Evolutionary conservation across 2,113 vertebrate genomes (phyloP), one percentile per base, ranked within the genome.

Genomic region (Myxocyprinus asiaticus): DNA sequence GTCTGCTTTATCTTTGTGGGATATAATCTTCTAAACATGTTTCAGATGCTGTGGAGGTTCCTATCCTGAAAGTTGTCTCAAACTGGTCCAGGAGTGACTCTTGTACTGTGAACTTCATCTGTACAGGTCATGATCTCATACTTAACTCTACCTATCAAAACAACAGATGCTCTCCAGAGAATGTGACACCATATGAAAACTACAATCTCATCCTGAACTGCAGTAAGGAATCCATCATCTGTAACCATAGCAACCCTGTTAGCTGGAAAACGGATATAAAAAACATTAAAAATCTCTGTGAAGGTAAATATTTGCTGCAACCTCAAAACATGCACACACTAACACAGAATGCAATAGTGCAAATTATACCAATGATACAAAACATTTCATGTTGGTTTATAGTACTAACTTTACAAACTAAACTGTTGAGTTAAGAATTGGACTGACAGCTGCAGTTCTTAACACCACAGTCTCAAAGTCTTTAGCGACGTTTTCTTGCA

Each of bases 241-340:
- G 79, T 78, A 78, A 78, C 67, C 44, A 62, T 17, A 77, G 59
- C 45, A 81, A 81, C 58, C n/a, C 58, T 0, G 58, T 75, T 43
- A 75, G 79, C 64, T 81, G 79, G 71, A 75, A 50, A 12, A 2
- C 12, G 33, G 12, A 42, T 17, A 6, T 3, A 8, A 45, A 44
- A 3, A 9, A 33, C 0, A 3, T 76, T 8, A 10, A 22, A 33
- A n/a, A n/a, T n/a, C n/a, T n/a, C n/a, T n/a, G n/a, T n/a, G n/a
- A n/a, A n/a, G n/a, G n/a, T n/a, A n/a, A n/a, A n/a, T n/a, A n/a
- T n/a, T n/a, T n/a, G n/a, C n/a, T n/a, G n/a, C n/a, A n/a, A n/a
- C n/a, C n/a, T n/a, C n/a, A n/a, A n/a, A n/a, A n/a, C n/a, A n/a
- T n/a, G n/a, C n/a, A n/a, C n/a, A n/a, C n/a, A n/a, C n/a, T n/a